Evolutionary conservation across 2,888 invertebrate genomes (phyloP), one percentile per base, ranked within the genome.

Genomic region (Leptothorax acervorum): DNA sequence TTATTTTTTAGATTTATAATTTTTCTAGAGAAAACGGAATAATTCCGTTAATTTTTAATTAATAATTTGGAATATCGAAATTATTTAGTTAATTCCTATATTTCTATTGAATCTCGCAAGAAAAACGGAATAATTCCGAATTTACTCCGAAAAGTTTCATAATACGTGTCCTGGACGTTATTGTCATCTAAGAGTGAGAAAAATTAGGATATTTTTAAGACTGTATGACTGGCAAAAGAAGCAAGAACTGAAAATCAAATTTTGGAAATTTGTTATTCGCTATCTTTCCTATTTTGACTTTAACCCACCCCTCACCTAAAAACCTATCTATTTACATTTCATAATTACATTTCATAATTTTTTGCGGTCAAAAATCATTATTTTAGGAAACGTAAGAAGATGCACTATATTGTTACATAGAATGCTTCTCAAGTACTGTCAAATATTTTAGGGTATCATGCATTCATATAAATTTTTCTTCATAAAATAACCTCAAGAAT

Each of bases 151-250:
- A 35, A 35, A 35, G 35, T 35, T 35, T 6, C 35, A 35, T 6
- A 35, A 35, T 35, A 5, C 35, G 35, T 35, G 35, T 6, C 5
- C 35, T 35, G 35, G 6, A 35, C 35, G 31, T 53, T 39, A 18
- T 15, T 8, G 8, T 53, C 28, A 73, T 42, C 0, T 6, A 42
- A 35, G 23, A 55, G 31, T 48, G 28, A 28, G 39, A 57, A 57
- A 73, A 55, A 18, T 0, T 73, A 73, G 39, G 5, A 73, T 57
- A 73, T 73, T 73, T 71, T 31, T 57, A 28, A 57, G 6, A 73
- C 35, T 62, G 31, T 31, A 62, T 18, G 8, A 31, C 9, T 28
- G 39, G 3, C 15, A 70, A 51, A 68, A 5, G 15, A 48, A 48
- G 5, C 1, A 57, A 31, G 3, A 73, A 42, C 6, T 57, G 4